Evolutionary conservation across 2,113 vertebrate genomes (phyloP).

Genomic region (Gopherus evgoodei): DNA sequence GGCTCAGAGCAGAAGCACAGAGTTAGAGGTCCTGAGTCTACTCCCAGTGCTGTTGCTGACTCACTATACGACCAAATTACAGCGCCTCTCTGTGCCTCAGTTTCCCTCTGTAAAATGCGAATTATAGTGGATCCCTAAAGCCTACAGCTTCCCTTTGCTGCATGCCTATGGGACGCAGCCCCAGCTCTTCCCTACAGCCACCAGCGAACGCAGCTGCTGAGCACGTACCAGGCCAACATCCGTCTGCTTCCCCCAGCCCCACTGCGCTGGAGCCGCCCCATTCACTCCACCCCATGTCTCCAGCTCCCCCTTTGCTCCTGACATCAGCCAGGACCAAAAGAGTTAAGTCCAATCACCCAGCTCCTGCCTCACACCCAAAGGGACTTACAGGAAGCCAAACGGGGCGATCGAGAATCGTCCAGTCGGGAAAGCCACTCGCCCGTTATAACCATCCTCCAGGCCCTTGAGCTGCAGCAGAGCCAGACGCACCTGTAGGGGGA

Average conservation of each 20-base stretch:
- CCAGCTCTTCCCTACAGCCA: not conserved
- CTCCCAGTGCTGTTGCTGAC: not conserved
- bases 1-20: not conserved
- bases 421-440: constrained; percentile 80
- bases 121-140: not conserved
- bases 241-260: not conserved
- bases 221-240: not conserved
- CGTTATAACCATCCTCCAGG: constrained; percentile 91
- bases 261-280: not conserved
- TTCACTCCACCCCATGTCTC: not conserved
- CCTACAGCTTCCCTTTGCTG: not conserved
- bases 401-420: constrained; percentile 83
- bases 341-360: not conserved
- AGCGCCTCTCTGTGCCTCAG: not conserved
- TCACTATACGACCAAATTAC: not conserved
- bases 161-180: not conserved
- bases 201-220: not conserved
- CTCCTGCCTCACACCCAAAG: not conserved
- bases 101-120: not conserved
- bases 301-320: not conserved
- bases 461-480: constrained; percentile 93
- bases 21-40: not conserved
- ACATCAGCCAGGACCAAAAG: not conserved
- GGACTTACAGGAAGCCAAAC: constrained; percentile 92
- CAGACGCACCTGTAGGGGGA: constrained; percentile 83